Percentiles rank a stretch among this genome's conserved stretches.
phyloP scores from a whole-genome alignment of 2,113 vertebrate species.

The Sminthopsis crassicaudata region DNA sequence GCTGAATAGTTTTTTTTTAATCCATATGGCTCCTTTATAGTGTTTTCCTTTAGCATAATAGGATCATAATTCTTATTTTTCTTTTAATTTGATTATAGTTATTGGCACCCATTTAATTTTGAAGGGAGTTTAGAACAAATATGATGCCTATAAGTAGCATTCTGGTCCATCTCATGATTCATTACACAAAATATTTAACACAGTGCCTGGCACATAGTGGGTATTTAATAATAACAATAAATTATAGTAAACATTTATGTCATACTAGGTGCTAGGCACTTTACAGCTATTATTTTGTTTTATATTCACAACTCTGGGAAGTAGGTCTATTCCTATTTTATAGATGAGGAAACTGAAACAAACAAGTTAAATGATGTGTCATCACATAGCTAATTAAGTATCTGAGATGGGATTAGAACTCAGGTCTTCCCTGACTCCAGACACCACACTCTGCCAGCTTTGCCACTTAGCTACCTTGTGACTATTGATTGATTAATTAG shows the following conservation, averaged over 20 bases:
- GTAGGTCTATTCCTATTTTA: not conserved
- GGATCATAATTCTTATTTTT: not conserved
- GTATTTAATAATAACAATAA: too few relatives aligned
- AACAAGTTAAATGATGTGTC: not conserved
- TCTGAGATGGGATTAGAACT: not conserved
- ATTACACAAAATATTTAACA: too few relatives aligned
- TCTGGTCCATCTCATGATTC: too few relatives aligned
- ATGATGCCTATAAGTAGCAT: too few relatives aligned
- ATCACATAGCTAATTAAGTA: not conserved
- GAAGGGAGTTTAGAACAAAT: too few relatives aligned
- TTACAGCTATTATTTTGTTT: not conserved
- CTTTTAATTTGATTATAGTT: not conserved
- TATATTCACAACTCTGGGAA: not conserved
- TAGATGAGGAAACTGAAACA: not conserved
- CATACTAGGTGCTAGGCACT: not conserved
- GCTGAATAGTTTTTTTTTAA: not conserved
- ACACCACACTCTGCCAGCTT: too few relatives aligned
- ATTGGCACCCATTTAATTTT: not conserved
- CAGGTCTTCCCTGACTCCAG: too few relatives aligned
- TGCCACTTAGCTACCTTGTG: too few relatives aligned
- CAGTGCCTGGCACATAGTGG: too few relatives aligned
- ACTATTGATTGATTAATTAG: not conserved
- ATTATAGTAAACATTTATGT: too few relatives aligned
- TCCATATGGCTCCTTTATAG: not conserved
- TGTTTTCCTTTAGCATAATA: not conserved